phyloP scores from a whole-genome alignment of 2,888 invertebrate genomes.

The Tenthredo distinguenda region DNA sequence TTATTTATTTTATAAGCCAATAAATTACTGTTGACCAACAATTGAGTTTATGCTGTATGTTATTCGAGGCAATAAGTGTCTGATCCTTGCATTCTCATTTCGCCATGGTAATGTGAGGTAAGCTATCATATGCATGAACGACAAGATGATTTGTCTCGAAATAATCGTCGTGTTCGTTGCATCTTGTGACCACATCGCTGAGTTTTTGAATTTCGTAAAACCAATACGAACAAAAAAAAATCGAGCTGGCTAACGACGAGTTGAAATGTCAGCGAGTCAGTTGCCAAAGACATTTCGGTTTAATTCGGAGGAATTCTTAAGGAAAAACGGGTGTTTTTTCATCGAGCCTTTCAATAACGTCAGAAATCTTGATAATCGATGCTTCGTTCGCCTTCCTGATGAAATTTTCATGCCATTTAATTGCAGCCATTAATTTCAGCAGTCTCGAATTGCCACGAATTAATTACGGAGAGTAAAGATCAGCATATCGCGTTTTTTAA shows the following conservation, averaged over 20 bases:
- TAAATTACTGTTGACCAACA: constrained; percentile 8
- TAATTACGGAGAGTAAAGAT: neutral
- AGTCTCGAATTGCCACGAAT: neutral
- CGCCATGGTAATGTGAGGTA: neutral
- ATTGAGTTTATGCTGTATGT: neutral
- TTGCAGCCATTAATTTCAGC: neutral
- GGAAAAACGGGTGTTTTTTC: neutral
- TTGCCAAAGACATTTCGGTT: neutral
- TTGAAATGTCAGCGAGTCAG: constrained; percentile 1
- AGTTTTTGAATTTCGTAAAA: neutral
- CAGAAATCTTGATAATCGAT: neutral
- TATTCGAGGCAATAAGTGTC: neutral
- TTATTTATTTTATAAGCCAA: constrained; percentile 35
- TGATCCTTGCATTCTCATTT: neutral
- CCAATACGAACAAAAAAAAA: neutral
- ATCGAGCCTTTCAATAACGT: neutral
- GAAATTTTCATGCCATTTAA: neutral
- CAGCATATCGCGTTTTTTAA: neutral
- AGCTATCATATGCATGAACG: neutral
- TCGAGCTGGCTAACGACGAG: neutral
- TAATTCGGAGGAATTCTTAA: neutral
- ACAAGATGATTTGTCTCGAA: neutral
- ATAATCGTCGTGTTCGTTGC: neutral
- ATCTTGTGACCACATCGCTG: neutral
- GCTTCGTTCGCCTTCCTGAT: neutral